Evolutionary conservation across 1,140 invertebrate genomes (phyloP).

Genomic region (Pseudomyrmex pallidus): DNA sequence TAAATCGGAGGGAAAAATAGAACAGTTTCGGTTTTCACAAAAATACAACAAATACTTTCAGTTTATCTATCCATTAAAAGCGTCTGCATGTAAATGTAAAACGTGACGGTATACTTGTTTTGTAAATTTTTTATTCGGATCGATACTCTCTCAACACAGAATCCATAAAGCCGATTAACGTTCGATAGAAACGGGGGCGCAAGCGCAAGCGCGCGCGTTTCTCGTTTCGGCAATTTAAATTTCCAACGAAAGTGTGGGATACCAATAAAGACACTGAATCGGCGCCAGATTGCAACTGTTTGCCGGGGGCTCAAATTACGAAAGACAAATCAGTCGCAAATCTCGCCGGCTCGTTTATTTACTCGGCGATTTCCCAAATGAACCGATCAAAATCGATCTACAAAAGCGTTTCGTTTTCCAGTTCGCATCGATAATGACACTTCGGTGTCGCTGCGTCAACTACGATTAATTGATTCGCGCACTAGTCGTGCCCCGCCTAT

Average conservation of each 20-base stretch:
- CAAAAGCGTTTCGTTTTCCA: constrained; percentile 67
- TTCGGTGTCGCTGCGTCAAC: constrained; percentile 71
- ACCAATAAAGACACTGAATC: constrained; percentile 55
- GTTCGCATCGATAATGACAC: constrained; percentile 72
- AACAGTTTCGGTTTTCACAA: background rate
- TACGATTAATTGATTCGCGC: constrained; percentile 76
- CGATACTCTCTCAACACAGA: constrained; percentile 43
- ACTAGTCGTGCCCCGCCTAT: constrained; percentile 62
- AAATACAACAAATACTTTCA: constrained; percentile 15
- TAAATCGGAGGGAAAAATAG: constrained; percentile 24
- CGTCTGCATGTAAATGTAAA: constrained; percentile 17
- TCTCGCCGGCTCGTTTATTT: constrained; percentile 43
- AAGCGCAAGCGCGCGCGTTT: constrained; percentile 16
- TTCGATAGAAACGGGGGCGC: constrained; percentile 4
- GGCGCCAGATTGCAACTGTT: constrained; percentile 54
- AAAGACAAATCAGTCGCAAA: constrained; percentile 61
- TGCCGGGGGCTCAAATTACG: constrained; percentile 49
- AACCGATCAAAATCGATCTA: constrained; percentile 65
- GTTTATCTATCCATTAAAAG: constrained; percentile 11
- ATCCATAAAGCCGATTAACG: constrained; percentile 59
- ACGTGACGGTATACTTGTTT: constrained; percentile 2
- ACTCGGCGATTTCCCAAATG: constrained; percentile 68
- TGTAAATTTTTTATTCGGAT: constrained; percentile 48
- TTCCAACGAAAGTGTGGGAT: constrained; percentile 40
- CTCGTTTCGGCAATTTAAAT: constrained; percentile 57